Conservation (phyloP, 2,888 invertebrate genomes). For the Yponomeuta cagnagella region DNA sequence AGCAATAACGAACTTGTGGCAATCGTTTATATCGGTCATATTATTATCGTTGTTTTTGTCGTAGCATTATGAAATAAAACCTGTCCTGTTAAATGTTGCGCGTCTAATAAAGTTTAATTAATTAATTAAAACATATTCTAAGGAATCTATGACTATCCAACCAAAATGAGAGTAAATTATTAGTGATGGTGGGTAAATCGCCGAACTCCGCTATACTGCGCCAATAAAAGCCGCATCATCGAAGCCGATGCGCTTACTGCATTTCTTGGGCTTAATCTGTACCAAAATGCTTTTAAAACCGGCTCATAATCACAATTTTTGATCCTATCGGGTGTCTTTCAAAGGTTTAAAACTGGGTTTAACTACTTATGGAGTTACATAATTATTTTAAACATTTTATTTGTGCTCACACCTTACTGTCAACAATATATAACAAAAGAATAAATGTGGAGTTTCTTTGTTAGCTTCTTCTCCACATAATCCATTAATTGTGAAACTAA, state of each 20-base stretch:
- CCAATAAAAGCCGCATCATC: neutral
- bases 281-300: neutral
- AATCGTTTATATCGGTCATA: too few relatives aligned
- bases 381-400: neutral
- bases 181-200: neutral
- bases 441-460: too few relatives aligned
- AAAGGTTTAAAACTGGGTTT: neutral
- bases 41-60: too few relatives aligned
- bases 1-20: too few relatives aligned
- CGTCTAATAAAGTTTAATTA: too few relatives aligned
- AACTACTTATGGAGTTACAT: neutral
- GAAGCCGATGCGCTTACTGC: conserved; percentile 1
- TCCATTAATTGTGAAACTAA: too few relatives aligned
- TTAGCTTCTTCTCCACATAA: too few relatives aligned
- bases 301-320: neutral
- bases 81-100: too few relatives aligned
- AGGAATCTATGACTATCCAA: neutral
- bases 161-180: neutral
- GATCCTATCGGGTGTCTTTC: neutral
- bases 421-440: too few relatives aligned
- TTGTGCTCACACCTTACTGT: too few relatives aligned
- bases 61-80: too few relatives aligned
- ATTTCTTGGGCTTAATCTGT: neutral
- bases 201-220: neutral
- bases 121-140: too few relatives aligned